A percentile compares a stretch with the other conserved stretches of the same genome.
Conservation (phyloP, 1,140 invertebrate genomes). For the Drosophila elegans region DNA sequence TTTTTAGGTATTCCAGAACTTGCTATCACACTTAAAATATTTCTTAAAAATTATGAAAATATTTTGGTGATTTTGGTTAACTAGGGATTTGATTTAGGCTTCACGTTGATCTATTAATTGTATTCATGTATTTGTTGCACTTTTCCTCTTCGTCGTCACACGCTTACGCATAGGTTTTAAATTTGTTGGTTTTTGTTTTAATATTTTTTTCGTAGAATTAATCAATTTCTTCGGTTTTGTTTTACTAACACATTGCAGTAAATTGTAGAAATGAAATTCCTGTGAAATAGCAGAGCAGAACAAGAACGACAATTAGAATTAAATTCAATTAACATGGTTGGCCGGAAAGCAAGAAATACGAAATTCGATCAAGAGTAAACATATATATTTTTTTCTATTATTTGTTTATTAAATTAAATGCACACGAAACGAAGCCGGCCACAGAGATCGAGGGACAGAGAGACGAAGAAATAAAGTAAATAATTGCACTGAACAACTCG, state of each 20-base stretch:
- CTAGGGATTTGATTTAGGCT: conserved; percentile 64
- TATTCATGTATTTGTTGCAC: conserved; percentile 47
- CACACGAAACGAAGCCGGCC: conserved; percentile 8
- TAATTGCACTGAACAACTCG: conserved; percentile 42
- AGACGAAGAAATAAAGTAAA: conserved; percentile 14
- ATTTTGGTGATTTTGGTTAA: conserved; percentile 55
- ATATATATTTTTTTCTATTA: conserved; percentile 30
- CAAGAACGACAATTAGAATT: conserved; percentile 4
- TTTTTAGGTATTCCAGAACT: neutral
- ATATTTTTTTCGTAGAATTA: conserved; percentile 60
- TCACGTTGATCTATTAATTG: conserved; percentile 25
- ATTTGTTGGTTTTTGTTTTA: conserved; percentile 27
- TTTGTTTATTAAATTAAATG: conserved; percentile 46
- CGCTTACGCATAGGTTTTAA: conserved; percentile 18
- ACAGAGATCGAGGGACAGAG: conserved; percentile 3
- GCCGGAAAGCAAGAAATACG: neutral
- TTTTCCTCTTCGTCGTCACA: conserved; percentile 35
- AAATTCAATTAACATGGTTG: conserved; percentile 16
- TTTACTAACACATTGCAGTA: conserved; percentile 75
- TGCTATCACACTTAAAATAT: conserved; percentile 34
- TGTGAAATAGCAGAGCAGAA: conserved; percentile 43
- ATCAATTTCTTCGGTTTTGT: conserved; percentile 54
- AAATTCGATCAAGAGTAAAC: conserved; percentile 27
- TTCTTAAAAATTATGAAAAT: conserved; percentile 44
- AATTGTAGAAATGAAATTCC: conserved; percentile 75